Conservation (phyloP, 1,140 invertebrate genomes). For the Drosophila suzukii region DNA sequence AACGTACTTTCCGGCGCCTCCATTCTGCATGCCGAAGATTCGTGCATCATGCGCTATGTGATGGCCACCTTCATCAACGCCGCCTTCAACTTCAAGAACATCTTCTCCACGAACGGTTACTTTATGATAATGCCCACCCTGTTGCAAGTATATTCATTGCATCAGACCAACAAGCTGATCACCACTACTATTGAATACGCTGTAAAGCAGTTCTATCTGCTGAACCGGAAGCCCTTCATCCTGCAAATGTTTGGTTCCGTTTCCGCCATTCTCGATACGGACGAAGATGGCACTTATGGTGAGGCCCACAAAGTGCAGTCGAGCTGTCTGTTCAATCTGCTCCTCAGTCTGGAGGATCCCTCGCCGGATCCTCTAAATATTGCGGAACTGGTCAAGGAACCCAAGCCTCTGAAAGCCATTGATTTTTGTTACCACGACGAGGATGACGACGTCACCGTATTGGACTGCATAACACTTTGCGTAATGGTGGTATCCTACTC, state of each 20-base stretch:
- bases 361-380: slow-evolving; percentile 97
- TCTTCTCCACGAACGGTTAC: slow-evolving; percentile 99
- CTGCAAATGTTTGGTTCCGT: slow-evolving; percentile 99
- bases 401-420: slow-evolving; percentile 97
- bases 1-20: slow-evolving; percentile 99
- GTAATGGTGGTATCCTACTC: slow-evolving; percentile 99
- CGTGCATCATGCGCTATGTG: slow-evolving; percentile 96
- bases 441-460: slow-evolving; percentile 95
- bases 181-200: slow-evolving; percentile 98
- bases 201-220: slow-evolving; percentile 98
- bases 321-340: slow-evolving; percentile 94
- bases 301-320: slow-evolving; percentile 97
- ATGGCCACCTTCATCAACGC: slow-evolving; percentile 99
- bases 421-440: slow-evolving; percentile 99
- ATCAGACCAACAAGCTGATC: slow-evolving; percentile 98
- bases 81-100: slow-evolving; percentile 99
- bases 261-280: slow-evolving; percentile 97
- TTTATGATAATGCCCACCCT: slow-evolving; percentile 98
- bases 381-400: slow-evolving; percentile 96
- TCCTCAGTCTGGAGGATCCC: slow-evolving; percentile 95
- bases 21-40: slow-evolving; percentile 98
- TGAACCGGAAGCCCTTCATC: slow-evolving; percentile 99
- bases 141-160: slow-evolving; percentile 97
- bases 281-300: slow-evolving; percentile 93
- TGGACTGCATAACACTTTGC: slow-evolving; percentile 97